These are phyloP conservation scores for Agrypnia vestita DNA, from an alignment of 1,140 invertebrate genomes.

Conservation along the genomic window DNA sequence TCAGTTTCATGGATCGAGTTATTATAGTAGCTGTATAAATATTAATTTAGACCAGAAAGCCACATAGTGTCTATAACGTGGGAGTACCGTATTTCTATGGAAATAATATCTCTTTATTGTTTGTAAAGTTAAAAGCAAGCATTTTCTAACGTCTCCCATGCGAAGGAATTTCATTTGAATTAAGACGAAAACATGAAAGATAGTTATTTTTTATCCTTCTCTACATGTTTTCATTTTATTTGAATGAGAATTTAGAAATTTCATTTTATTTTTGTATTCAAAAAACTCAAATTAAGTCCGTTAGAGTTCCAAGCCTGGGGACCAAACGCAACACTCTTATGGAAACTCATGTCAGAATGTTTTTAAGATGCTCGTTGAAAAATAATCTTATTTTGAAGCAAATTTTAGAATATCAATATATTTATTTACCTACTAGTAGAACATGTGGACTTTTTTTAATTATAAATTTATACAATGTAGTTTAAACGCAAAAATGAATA, in stretches of 20 bases:
- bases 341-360: too few species aligned
- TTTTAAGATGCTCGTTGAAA: too few species aligned
- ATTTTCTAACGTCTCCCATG: neutral
- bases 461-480: too few species aligned
- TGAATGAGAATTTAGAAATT: neutral
- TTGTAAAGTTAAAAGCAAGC: neutral
- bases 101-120: conserved; percentile 8
- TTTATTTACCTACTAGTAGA: too few species aligned
- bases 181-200: conserved; percentile 11
- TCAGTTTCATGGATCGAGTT: conserved; percentile 12
- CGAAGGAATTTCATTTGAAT: conserved; percentile 23
- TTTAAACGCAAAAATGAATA: too few species aligned
- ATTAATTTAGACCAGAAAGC: neutral
- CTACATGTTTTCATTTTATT: conserved; percentile 12
- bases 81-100: conserved; percentile 3
- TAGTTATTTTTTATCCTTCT: conserved; percentile 27
- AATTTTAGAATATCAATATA: too few species aligned
- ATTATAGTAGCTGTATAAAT: conserved; percentile 17
- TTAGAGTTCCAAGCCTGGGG: too few species aligned
- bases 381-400: too few species aligned
- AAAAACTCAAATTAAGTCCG: too few species aligned
- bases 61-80: neutral
- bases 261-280: too few species aligned
- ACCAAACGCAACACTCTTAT: too few species aligned
- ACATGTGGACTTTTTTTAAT: too few species aligned